Base-by-base conservation (phyloP, 2,797 vertebrate species). In the Scolopax bukidnonensis region DNA sequence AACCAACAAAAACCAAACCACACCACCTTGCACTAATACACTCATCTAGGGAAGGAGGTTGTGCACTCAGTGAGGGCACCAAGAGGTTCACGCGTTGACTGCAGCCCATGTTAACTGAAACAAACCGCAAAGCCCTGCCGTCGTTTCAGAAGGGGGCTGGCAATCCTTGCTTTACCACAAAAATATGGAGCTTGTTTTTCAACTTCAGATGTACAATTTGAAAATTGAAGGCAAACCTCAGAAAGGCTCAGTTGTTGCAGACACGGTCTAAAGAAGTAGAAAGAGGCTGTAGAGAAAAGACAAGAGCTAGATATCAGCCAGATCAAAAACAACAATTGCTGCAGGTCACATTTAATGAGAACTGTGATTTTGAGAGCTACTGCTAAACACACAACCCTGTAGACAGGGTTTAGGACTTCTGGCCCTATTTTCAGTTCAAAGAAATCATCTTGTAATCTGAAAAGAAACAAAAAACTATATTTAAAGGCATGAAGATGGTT, bases 151-250 rank as follows among this genome's bases (percentile, higher is more conserved):
- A 81, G 45, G 53, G 53, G 60, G 69, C 45, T 87, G 90, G 84
- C 53, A 94, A 93, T 78, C 75, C 64, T 81, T 3, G 0, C 47
- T 71, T 80, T 14, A 92, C 90, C 92, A 92, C 95, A 96, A 25
- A 96, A 93, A 85, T 32, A 96, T 8, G 21, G 45, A 93, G 75
- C 68, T 93, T 92, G 71, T 85, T 96, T 94, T 94, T 85, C 89
- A 87, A 27, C 60, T 92, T 92, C 84, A 89, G 78, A 93, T 43
- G 71, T 65, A 91, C 60, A 65, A 71, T 87, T 78, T 87, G 41
- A 73, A 94, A 89, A 87, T n/a, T 60, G 33, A 94, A 83, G 77
- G 78, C 53, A 93, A 96, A 93, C 64, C 71, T 92, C 93, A 63
- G 47, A 86, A 84, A 93, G 73, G 47, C 25, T 73, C 36, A 8